These are phyloP conservation scores for Coluber constrictor DNA, from an alignment of 2,797 vertebrate genomes.

Conservation along the genomic window DNA sequence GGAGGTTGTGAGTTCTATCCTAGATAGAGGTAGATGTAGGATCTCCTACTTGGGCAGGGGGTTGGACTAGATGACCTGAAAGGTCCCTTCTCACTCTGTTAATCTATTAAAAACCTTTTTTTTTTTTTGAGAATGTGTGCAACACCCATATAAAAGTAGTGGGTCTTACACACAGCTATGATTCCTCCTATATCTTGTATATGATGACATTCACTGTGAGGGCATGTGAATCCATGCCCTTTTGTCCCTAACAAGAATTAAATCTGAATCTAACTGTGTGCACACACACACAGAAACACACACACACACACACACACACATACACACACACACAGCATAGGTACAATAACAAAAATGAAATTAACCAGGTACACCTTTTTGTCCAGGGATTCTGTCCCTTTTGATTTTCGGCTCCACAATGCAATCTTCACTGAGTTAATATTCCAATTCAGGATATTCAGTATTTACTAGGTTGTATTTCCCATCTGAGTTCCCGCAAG, in stretches of 20 bases:
- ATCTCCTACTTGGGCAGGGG: no score
- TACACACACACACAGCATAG: not conserved
- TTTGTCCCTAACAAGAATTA: not conserved
- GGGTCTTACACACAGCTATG: not conserved
- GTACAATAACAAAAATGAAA: not conserved
- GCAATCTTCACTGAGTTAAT: not conserved
- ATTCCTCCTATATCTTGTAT: not conserved
- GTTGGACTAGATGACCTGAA: no score
- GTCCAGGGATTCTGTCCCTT: not conserved
- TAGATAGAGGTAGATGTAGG: no score
- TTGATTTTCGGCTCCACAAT: not conserved
- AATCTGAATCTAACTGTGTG: not conserved
- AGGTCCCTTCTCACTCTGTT: no score
- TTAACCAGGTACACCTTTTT: not conserved
- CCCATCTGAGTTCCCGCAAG: not conserved
- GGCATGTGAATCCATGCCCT: not conserved
- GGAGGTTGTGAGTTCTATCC: no score
- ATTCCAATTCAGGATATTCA: not conserved
- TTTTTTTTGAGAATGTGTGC: not conserved
- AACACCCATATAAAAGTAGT: not conserved
- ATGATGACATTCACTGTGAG: not conserved
- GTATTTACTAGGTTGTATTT: not conserved
- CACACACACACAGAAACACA: no score
- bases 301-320: no score
- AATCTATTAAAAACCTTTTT: no score